Base-by-base conservation (phyloP, 2,113 vertebrate genomes). In the Pithys albifrons region DNA sequence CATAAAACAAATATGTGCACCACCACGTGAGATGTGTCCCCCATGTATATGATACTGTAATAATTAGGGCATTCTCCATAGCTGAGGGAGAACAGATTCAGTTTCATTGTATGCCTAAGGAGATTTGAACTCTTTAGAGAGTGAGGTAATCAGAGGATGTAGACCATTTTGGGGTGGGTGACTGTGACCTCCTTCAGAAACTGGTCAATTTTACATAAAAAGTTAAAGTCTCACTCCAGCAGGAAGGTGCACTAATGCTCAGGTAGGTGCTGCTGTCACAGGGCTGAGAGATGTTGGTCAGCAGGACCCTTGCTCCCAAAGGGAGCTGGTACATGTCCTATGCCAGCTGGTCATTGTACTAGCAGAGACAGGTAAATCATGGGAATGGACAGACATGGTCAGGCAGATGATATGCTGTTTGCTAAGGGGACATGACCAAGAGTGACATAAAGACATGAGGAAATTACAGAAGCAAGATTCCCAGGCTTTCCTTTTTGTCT, bases 121-220 rank as follows among this genome's bases (percentile, higher is more conserved):
- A 93, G 51, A 70, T 66, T 35, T 6, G 5, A 77, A 79, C 35
- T 73, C 74, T 91, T 62, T 54, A 62, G 58, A 89, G 85, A 94
- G n/a, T 1, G 23, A 91, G 62, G 12, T 51, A 65, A 22, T 48
- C 16, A 33, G 39, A 87, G n/a, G 66, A 75, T 33, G 27, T 39
- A 76, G 66, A 49, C 15, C 54, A 49, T 57, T 59, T n/a, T 57
- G 54, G 66, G 33, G 28, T 52, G 37, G 54, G 54, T 61, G 48
- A 20, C 23, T 75, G 58, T 20, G 33, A 69, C 45, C 1, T 3
- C 33, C 45, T 65, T 61, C 37, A 7, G 1, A 59, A 73, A 57
- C 49, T 43, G 19, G 25, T 89, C 14, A 9, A 14, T 76, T 73
- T 67, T 45, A 59, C 8, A 1, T 3, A 33, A 41, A 28, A 71